These are phyloP conservation scores for Zaprionus nigranus DNA, from an alignment of 1,140 invertebrate species.

Conservation along the genomic window DNA sequence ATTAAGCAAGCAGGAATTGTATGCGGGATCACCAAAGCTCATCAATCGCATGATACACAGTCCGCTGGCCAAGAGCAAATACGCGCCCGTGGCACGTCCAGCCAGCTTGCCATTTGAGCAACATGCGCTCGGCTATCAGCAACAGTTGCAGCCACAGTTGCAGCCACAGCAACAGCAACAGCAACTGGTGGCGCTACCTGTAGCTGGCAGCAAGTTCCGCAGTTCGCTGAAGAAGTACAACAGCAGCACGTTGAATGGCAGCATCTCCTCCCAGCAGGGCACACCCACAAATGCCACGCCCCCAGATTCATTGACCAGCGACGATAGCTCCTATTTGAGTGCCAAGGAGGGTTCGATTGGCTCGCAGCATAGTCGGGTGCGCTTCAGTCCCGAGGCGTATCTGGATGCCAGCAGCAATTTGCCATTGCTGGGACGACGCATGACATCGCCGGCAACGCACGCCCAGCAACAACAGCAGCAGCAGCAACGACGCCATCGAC, in stretches of 20 bases:
- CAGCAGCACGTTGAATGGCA: constrained; percentile 51
- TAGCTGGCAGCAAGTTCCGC: constrained; percentile 63
- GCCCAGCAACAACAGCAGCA: constrained; percentile 44
- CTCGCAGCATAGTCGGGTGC: constrained; percentile 88
- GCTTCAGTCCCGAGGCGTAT: constrained; percentile 92
- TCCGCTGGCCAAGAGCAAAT: constrained; percentile 64
- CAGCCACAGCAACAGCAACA: constrained; percentile 10
- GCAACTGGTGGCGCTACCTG: neutral
- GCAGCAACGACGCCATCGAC: constrained; percentile 60
- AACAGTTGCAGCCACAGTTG: constrained; percentile 4
- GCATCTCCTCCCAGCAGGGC: constrained; percentile 75
- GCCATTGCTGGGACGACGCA: constrained; percentile 50
- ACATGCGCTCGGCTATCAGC: constrained; percentile 53
- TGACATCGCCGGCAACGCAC: constrained; percentile 58
- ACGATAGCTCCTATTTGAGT: constrained; percentile 93
- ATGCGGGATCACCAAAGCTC: constrained; percentile 72
- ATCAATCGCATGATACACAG: constrained; percentile 73
- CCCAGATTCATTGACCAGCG: constrained; percentile 92
- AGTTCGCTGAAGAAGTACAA: constrained; percentile 66
- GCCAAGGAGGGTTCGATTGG: constrained; percentile 90
- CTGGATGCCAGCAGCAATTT: constrained; percentile 78
- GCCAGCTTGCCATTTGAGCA: constrained; percentile 87
- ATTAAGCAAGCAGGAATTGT: constrained; percentile 68
- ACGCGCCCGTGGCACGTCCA: constrained; percentile 86
- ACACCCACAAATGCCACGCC: constrained; percentile 94